phyloP scores from a whole-genome alignment of 1,140 invertebrate species.

The Drosophila santomea region DNA sequence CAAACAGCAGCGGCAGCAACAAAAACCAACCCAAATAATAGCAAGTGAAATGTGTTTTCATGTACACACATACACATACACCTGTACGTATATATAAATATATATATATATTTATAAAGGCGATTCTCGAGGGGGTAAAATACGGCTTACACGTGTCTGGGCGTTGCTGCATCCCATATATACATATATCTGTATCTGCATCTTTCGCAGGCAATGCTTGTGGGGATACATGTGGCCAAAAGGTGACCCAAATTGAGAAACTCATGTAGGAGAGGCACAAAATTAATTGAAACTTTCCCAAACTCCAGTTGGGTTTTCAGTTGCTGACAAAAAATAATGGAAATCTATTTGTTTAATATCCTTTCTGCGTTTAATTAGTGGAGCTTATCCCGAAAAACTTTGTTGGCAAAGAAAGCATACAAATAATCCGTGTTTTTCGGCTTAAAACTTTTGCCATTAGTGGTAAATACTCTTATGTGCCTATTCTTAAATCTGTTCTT shows the following conservation, averaged over 20 bases:
- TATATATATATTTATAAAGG: constrained; percentile 49
- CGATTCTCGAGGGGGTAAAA: constrained; percentile 13
- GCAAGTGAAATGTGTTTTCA: constrained; percentile 56
- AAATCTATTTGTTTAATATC: neutral
- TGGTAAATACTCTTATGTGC: constrained; percentile 7
- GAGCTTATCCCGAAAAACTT: neutral
- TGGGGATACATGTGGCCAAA: constrained; percentile 20
- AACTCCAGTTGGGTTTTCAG: neutral
- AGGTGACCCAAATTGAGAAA: constrained; percentile 47
- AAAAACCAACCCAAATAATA: constrained; percentile 47
- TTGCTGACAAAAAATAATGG: neutral
- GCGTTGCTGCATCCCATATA: constrained; percentile 23
- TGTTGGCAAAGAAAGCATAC: neutral
- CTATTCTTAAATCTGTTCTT: constrained; percentile 16
- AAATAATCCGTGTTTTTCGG: constrained; percentile 7
- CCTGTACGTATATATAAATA: constrained; percentile 8
- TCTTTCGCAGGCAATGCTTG: constrained; percentile 9
- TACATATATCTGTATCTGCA: constrained; percentile 11
- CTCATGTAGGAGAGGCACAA: constrained; percentile 1
- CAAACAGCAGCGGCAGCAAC: constrained; percentile 50
- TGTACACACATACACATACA: constrained; percentile 12
- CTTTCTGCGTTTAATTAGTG: neutral
- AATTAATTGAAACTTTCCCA: constrained; percentile 12
- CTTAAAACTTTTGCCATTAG: constrained; percentile 22
- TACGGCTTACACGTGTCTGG: constrained; percentile 49